Evolutionary conservation across 2,797 vertebrate genomes (phyloP), one percentile per base, ranked within the genome.

Genomic region (Leptodactylus fallax): DNA sequence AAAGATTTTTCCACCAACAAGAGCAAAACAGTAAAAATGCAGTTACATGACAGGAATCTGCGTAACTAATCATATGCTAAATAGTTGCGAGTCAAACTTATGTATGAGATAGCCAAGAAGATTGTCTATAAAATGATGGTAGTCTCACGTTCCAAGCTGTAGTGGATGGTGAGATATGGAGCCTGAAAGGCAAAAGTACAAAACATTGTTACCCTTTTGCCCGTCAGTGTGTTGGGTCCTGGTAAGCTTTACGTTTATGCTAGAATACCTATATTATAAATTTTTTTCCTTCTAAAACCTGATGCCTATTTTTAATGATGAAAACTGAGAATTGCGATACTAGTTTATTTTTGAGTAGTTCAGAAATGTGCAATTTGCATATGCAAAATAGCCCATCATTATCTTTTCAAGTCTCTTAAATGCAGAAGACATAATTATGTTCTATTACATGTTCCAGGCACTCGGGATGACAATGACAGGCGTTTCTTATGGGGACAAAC

Each of bases 371-470:
- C 17, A 65, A 85, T 78, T 78, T 85, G 47, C 74, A 85, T 85
- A 79, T 85, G 84, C 74, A 85, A 85, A 85, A 79, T 67, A 77
- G 84, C 47, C 63, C 27, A 23, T 86, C 76, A 86, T 86, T 71
- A 86, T 86, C 85, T 80, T 80, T 86, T 86, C 85, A 80, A 80
- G 76, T 45, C 51, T 80, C 63, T 80, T 47, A 79, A 71, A 69
- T 86, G 25, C 19, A 86, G 61, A 86, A 86, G 77, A 86, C 53
- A 71, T 86, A 86, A 86, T 86, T 86, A 86, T 80, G 84, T 85
- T 78, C 58, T 85, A 63, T 79, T 85, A 67, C 58, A 77, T 85
- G 84, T 85, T 85, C 60, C 49, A 25, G 25, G 51, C 67, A n/a
- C 56, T 85, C 13, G 14, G 83, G 47, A 55, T 85, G 72, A 85